Percentiles rank a stretch among this genome's conserved stretches.
Conservation (phyloP, 2,888 invertebrate genomes). For the Agapostemon virescens region DNA sequence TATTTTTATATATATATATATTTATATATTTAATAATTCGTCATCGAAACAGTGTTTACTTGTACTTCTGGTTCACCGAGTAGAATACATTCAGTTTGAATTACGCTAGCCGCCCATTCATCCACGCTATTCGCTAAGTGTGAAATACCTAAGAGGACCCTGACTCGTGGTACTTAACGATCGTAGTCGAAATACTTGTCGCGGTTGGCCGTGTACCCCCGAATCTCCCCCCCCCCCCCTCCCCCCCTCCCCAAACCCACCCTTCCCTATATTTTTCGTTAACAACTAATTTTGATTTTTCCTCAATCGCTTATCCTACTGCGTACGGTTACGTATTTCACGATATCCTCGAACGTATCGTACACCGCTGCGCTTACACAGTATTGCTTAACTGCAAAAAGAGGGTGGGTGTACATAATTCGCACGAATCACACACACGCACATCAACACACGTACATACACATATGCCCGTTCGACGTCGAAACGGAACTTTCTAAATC, state of each 20-base stretch:
- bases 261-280: background rate
- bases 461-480: constrained; percentile 14
- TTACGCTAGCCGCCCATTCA: constrained; percentile 43
- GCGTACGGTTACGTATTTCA: constrained; percentile 64
- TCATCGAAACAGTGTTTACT: constrained; percentile 57
- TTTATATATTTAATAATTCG: constrained; percentile 64
- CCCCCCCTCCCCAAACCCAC: too few species aligned
- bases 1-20: constrained; percentile 30
- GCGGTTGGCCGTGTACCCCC: constrained; percentile 42
- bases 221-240: background rate
- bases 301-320: constrained; percentile 50
- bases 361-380: constrained; percentile 34
- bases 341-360: constrained; percentile 42
- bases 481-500: constrained; percentile 14
- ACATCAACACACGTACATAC: constrained; percentile 11
- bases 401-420: constrained; percentile 29
- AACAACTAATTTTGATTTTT: constrained; percentile 67
- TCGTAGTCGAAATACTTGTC: constrained; percentile 59
- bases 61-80: constrained; percentile 68
- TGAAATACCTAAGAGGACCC: constrained; percentile 69
- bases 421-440: constrained; percentile 41
- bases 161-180: constrained; percentile 70
- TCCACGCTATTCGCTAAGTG: constrained; percentile 46
- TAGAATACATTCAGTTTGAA: constrained; percentile 58
- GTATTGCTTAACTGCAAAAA: constrained; percentile 51